phyloP scores from a whole-genome alignment of 37 sponge, comb jelly and placozoan genomes.

The Aplysina aerophoba region DNA sequence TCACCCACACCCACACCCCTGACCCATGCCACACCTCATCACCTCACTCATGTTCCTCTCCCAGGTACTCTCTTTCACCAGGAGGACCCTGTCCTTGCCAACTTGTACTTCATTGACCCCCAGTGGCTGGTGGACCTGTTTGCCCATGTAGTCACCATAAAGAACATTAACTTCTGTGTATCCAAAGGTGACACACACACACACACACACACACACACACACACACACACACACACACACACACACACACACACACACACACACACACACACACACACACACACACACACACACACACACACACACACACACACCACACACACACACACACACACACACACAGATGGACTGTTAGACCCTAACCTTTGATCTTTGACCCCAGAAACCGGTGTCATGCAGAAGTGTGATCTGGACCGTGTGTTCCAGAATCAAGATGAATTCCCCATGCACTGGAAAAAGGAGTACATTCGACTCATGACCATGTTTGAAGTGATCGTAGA shows the following conservation, averaged over 20 bases:
- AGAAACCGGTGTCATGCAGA: constrained; percentile 67
- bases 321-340: no score
- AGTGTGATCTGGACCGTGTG: constrained; percentile 65
- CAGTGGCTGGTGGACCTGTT: constrained; percentile 92
- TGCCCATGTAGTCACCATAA: constrained; percentile 83
- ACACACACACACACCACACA: no score
- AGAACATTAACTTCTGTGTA: constrained; percentile 76
- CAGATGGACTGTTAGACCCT: not conserved
- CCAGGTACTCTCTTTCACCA: constrained; percentile 80
- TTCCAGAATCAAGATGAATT: constrained; percentile 78
- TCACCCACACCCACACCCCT: not conserved
- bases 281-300: no score
- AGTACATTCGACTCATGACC: constrained; percentile 85
- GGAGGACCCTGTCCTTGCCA: constrained; percentile 76
- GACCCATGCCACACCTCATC: not conserved
- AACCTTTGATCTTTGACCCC: not conserved
- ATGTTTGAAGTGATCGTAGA: constrained; percentile 88
- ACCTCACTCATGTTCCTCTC: not conserved
- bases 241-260: no score
- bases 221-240: no score
- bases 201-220: no score
- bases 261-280: no score
- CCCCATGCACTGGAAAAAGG: constrained; percentile 74
- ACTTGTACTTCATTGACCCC: constrained; percentile 92
- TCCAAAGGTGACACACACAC: constrained; percentile 60